Evolutionary conservation across 2,113 vertebrate genomes (phyloP).

Genomic region (Paralichthys olivaceus): DNA sequence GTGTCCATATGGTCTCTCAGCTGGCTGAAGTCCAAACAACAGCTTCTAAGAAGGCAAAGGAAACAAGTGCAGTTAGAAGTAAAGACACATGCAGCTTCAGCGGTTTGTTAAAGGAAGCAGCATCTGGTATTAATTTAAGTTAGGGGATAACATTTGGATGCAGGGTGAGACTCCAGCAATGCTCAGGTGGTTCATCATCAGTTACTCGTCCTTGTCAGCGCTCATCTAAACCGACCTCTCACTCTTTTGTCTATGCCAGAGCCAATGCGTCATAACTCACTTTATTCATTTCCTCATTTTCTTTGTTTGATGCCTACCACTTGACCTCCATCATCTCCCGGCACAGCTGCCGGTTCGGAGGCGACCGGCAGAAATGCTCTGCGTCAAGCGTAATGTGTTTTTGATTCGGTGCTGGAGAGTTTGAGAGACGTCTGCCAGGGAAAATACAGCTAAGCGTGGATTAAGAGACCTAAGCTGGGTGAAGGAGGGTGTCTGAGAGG

Average conservation of each 20-base stretch:
- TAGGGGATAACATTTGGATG: not conserved
- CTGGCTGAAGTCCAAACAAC: constrained; percentile 61
- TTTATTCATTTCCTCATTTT: constrained; percentile 33
- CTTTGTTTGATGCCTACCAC: constrained; percentile 24
- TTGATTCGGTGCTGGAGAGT: constrained; percentile 39
- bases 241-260: not conserved
- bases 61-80: not conserved
- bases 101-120: not conserved
- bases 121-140: not conserved
- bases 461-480: constrained; percentile 76
- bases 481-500: constrained; percentile 63
- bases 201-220: not conserved
- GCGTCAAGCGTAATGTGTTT: constrained; percentile 38
- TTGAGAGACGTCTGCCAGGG: constrained; percentile 59
- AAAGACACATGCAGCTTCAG: not conserved
- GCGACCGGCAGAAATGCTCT: constrained; percentile 17
- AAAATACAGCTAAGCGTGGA: constrained; percentile 80
- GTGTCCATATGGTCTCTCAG: constrained; percentile 64
- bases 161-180: not conserved
- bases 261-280: constrained; percentile 5
- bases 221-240: not conserved
- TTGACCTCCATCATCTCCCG: constrained; percentile 27
- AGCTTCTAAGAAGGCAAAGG: constrained; percentile 23
- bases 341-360: not conserved
- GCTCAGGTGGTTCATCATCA: not conserved